Percentiles rank a stretch among this genome's conserved stretches.
These are phyloP conservation scores for Sceloporus undulatus DNA, from an alignment of 2,113 vertebrate genomes.

Conservation along the genomic window DNA sequence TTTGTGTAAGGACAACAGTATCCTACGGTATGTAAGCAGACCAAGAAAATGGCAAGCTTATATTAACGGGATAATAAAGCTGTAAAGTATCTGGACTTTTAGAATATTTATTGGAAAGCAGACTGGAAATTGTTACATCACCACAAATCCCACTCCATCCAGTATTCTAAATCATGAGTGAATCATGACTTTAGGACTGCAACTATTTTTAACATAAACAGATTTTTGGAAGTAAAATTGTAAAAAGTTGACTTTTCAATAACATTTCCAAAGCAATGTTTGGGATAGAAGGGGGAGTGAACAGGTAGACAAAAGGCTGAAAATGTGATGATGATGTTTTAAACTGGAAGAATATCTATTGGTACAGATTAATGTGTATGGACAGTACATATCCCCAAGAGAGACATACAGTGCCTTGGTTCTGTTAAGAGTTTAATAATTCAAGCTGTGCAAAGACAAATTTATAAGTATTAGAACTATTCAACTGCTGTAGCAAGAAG, in stretches of 20 bases:
- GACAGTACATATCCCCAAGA: no score
- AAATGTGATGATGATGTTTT: neutral
- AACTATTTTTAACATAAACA: neutral
- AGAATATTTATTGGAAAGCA: neutral
- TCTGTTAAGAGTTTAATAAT: neutral
- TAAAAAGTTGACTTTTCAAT: neutral
- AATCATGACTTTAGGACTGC: neutral
- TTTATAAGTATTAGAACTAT: neutral
- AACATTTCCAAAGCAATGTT: neutral
- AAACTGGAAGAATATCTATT: no score
- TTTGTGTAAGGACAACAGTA: neutral
- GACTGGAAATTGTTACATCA: conserved; percentile 11
- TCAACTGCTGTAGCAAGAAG: neutral
- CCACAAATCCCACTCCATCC: conserved; percentile 8
- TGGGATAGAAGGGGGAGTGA: neutral
- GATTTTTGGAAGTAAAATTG: neutral
- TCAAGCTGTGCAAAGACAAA: neutral
- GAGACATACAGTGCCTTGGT: no score
- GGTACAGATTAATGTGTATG: no score
- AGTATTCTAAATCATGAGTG: neutral
- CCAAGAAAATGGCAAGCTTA: neutral
- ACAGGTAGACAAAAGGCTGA: neutral
- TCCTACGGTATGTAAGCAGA: neutral
- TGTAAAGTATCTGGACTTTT: neutral
- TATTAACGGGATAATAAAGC: neutral